Base-by-base conservation (phyloP, 2,888 invertebrate species). In the Mystacides longicornis region DNA sequence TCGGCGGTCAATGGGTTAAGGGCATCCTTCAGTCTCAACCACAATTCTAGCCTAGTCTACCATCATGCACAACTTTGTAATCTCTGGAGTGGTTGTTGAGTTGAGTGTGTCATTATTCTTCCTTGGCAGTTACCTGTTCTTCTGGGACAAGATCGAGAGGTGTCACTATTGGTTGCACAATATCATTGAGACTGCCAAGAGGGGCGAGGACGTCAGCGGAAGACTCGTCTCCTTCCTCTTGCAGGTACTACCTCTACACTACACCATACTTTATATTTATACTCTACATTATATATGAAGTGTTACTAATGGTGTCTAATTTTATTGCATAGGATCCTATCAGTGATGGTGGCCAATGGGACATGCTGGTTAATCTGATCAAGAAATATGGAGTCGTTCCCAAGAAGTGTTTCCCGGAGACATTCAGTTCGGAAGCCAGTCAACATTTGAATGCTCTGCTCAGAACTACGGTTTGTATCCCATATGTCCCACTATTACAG, bases 111-210 rank as follows among this genome's bases (percentile, higher is more conserved):
- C 16, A 16, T 37, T 37, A 14, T 27, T n/a, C 16, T 43, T 7
- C 18, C 5, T 9, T 31, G 54, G 2, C 67, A 77, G 82, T 47
- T 88, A 92, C 70, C 75, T 94, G 7, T 93, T 91, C 74, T 94
- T 91, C 71, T 93, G 93, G 90, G 93, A 94, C 66, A 94, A 93
- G 79, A 82, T 94, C 59, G 94, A 94, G 70, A 78, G 93, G 5
- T 85, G 88, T 60, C 89, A 94, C 71, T 93, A 85, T 69, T 89
- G 90, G 73, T 73, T 94, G 42, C 86, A 91, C 68, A 89, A 85
- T 63, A 84, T 93, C 63, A 87, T 92, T 1, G 81, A 84, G 59
- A 86, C 88, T 0, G 85, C 89, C 0, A 81, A 79, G 64, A 74
- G 82, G 56, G 86, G 86, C 11, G 93, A 93, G 67, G 67, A 79